phyloP scores from a whole-genome alignment of 2,797 vertebrate species.

The Selene dorsalis region DNA sequence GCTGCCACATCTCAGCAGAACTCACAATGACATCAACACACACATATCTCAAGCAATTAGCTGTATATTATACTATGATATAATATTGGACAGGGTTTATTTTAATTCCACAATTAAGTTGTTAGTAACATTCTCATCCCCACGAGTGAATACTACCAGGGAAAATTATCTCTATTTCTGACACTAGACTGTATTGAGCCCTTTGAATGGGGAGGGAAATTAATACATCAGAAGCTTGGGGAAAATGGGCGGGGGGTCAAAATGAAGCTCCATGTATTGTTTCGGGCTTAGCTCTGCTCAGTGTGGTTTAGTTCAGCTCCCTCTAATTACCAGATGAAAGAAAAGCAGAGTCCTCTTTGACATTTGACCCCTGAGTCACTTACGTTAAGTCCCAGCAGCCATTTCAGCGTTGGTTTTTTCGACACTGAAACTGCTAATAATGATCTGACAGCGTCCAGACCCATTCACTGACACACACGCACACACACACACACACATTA shows the following conservation, averaged over 20 bases:
- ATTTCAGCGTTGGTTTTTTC: conserved; percentile 27
- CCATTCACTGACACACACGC: neutral
- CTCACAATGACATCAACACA: neutral
- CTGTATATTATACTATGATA: neutral
- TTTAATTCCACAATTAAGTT: conserved; percentile 32
- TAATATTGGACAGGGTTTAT: neutral
- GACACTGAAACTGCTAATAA: conserved; percentile 43
- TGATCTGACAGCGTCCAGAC: neutral
- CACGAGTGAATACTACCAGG: neutral
- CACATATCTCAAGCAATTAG: neutral
- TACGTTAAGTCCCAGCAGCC: conserved; percentile 37
- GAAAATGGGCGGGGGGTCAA: neutral
- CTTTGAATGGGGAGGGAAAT: conserved; percentile 26
- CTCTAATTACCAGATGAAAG: conserved; percentile 54
- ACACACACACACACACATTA: conserved; percentile 9
- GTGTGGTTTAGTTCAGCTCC: conserved; percentile 30
- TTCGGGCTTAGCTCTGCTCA: conserved; percentile 14
- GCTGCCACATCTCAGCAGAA: neutral
- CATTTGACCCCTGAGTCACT: conserved; percentile 31
- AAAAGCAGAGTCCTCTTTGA: conserved; percentile 34
- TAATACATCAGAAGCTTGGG: conserved; percentile 14
- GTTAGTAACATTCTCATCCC: conserved; percentile 23
- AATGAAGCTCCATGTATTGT: conserved; percentile 29
- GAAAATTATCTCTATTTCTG: conserved; percentile 21
- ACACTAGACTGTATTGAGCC: neutral